Conservation (phyloP, 2,113 vertebrate genomes). For the Oncorhynchus clarkii region DNA sequence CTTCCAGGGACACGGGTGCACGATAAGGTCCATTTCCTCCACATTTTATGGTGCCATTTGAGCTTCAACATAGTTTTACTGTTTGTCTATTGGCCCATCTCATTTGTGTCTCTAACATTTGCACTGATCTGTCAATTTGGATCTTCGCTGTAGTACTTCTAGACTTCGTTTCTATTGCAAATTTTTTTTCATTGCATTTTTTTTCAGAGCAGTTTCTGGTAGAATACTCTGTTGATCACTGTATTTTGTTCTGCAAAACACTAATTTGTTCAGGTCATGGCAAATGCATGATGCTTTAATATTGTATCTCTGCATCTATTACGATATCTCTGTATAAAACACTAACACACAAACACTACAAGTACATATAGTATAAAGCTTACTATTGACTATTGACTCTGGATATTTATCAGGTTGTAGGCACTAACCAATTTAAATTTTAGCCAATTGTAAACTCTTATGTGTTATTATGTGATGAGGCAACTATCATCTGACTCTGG, state of each 20-base stretch:
- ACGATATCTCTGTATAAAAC: background rate
- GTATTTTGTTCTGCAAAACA: background rate
- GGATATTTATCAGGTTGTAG: no score
- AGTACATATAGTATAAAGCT: background rate
- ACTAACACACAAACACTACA: background rate
- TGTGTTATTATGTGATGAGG: no score
- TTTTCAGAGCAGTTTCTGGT: background rate
- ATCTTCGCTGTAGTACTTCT: background rate
- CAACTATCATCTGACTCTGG: no score
- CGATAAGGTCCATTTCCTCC: no score
- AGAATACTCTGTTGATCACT: background rate
- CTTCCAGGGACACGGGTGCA: background rate
- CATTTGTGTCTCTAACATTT: background rate
- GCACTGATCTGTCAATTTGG: background rate
- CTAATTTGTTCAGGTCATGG: background rate
- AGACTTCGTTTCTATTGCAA: background rate
- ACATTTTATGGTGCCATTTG: background rate
- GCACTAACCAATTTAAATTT: background rate
- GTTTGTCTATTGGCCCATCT: background rate
- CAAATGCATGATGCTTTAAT: background rate
- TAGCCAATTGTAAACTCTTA: background rate
- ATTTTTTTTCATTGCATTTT: background rate
- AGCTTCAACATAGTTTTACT: background rate
- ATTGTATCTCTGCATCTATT: background rate
- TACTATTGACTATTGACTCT: background rate